phyloP scores from a whole-genome alignment of 2,797 vertebrate species.

The Helarctos malayanus region DNA sequence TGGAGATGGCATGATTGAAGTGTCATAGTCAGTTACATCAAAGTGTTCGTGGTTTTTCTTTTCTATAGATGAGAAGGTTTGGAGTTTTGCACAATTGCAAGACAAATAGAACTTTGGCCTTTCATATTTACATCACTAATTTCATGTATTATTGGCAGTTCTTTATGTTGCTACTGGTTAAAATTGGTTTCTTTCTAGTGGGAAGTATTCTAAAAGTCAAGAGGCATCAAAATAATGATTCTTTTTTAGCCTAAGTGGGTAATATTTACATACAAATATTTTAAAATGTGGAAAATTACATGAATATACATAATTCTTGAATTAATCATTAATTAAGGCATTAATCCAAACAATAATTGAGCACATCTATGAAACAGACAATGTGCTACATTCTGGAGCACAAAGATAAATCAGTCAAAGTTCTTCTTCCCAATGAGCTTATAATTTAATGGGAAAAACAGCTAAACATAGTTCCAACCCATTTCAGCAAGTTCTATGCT shows the following conservation, averaged over 20 bases:
- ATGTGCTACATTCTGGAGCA: background rate
- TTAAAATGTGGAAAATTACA: background rate
- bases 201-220: conserved; percentile 56
- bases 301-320: background rate
- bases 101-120: conserved; percentile 59
- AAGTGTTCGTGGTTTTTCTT: conserved; percentile 43
- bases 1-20: conserved; percentile 50
- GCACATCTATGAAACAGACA: background rate
- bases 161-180: conserved; percentile 43
- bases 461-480: background rate
- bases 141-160: conserved; percentile 60
- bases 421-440: conserved; percentile 32
- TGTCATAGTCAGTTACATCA: conserved; percentile 30
- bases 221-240: conserved; percentile 69
- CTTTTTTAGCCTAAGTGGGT: conserved; percentile 15
- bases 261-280: conserved; percentile 49
- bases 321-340: conserved; percentile 56
- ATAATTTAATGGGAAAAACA: conserved; percentile 40
- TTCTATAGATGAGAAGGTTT: conserved; percentile 45
- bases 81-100: conserved; percentile 31
- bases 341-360: conserved; percentile 53
- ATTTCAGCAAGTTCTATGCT: background rate
- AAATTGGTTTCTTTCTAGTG: conserved; percentile 48
- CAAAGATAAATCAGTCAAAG: conserved; percentile 50
- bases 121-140: conserved; percentile 66